A percentile compares a stretch with the other conserved stretches of the same genome.
These are phyloP conservation scores for Cassiopea xamachana DNA, from an alignment of 30 jellyfish, hydroid and myxozoan species.

Conservation along the genomic window DNA sequence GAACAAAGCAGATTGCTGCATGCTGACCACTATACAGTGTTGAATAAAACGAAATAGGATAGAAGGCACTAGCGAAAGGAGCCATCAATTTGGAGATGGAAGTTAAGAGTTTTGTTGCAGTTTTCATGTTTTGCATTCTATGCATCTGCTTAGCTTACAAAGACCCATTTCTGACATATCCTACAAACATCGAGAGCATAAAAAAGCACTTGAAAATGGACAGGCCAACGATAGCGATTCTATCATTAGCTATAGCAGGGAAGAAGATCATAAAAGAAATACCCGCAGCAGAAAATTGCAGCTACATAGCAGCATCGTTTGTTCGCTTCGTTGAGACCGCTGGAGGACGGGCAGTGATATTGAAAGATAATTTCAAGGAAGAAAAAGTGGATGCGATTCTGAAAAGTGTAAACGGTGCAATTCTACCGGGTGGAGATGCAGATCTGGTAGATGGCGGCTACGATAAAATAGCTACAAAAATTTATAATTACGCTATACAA, in stretches of 20 bases:
- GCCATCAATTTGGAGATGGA: not conserved
- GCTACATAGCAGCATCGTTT: conserved; percentile 86
- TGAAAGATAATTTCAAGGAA: conserved; percentile 63
- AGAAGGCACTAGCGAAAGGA: not conserved
- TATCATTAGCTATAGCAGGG: conserved; percentile 72
- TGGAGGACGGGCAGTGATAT: conserved; percentile 90
- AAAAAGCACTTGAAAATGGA: conserved; percentile 72
- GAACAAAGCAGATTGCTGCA: too few species aligned
- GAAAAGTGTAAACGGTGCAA: conserved; percentile 78
- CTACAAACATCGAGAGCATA: conserved; percentile 77
- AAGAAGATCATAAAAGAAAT: conserved; percentile 52
- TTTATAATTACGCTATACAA: conserved; percentile 55
- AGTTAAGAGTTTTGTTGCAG: not conserved
- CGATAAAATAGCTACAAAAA: conserved; percentile 61
- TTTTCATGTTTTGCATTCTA: not conserved
- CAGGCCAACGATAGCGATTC: conserved; percentile 81
- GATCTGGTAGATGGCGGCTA: conserved; percentile 85
- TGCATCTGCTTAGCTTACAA: not conserved
- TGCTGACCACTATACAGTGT: not conserved
- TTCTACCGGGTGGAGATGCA: conserved; percentile 91
- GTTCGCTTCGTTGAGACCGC: conserved; percentile 86
- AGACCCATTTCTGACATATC: conserved; percentile 68
- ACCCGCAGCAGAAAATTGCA: conserved; percentile 66
- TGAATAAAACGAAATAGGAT: not conserved
- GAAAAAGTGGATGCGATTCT: conserved; percentile 63